Conservation (phyloP, 2,888 invertebrate species). For the Agelastica alni region DNA sequence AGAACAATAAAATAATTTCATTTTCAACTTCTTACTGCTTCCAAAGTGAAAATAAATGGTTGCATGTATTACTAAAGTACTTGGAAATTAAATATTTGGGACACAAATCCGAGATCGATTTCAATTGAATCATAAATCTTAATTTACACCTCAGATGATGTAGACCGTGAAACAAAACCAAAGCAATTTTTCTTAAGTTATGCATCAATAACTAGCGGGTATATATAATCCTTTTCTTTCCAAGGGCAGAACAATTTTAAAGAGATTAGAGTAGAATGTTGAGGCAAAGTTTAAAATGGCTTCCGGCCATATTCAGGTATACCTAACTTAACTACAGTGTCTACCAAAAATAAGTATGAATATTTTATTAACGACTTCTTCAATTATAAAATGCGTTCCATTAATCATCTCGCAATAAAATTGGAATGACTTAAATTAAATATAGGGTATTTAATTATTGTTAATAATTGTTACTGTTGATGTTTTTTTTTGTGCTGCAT, state of each 20-base stretch:
- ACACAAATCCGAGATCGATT: slow-evolving; percentile 2
- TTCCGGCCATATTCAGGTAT: slow-evolving; percentile 43
- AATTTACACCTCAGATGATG: slow-evolving; percentile 17
- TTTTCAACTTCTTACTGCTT: no score
- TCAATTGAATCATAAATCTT: slow-evolving; percentile 9
- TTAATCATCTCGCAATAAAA: no score
- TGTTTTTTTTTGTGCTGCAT: no score
- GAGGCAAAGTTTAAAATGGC: slow-evolving; percentile 36
- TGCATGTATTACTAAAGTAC: no score
- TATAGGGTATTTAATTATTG: no score
- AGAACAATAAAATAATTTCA: no score
- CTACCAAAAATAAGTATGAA: slow-evolving; percentile 7
- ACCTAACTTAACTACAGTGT: slow-evolving; percentile 22
- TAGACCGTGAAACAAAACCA: slow-evolving; percentile 35
- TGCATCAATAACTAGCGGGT: slow-evolving; percentile 38
- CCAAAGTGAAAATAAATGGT: no score
- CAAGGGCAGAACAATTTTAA: slow-evolving; percentile 46
- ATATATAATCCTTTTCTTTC: slow-evolving; percentile 34
- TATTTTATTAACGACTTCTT: no score
- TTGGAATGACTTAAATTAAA: no score
- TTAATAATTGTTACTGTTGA: no score
- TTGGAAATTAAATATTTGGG: slow-evolving; percentile 1
- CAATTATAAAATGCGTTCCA: no score
- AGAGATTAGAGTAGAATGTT: slow-evolving; percentile 44
- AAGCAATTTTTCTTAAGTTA: slow-evolving; percentile 36